Evolutionary conservation across 1,140 invertebrate genomes (phyloP).

Genomic region (Aethina tumida): DNA sequence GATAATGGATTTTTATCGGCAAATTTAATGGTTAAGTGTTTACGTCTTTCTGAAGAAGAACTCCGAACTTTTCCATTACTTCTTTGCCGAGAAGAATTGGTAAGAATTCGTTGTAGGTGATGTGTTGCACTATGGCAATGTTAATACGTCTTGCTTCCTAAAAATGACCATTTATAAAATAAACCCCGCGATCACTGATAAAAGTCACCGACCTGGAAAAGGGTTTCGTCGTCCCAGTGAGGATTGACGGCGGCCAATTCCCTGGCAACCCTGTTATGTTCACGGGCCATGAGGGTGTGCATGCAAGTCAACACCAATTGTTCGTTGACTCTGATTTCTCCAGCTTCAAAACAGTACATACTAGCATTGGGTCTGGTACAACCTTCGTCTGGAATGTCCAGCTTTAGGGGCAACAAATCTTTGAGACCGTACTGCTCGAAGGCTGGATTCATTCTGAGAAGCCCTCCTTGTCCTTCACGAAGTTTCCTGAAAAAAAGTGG

Average conservation of each 20-base stretch:
- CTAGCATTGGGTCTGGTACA: slow-evolving; percentile 78
- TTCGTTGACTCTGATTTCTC: slow-evolving; percentile 90
- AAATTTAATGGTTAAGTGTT: slow-evolving; percentile 15
- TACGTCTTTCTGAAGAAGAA: slow-evolving; percentile 73
- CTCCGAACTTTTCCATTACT: slow-evolving; percentile 83
- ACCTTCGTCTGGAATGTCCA: slow-evolving; percentile 86
- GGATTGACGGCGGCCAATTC: slow-evolving; percentile 72
- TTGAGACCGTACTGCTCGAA: slow-evolving; percentile 81
- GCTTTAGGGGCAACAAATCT: slow-evolving; percentile 79
- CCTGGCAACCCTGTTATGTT: slow-evolving; percentile 78
- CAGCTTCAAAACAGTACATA: slow-evolving; percentile 87
- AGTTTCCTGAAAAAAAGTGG: slow-evolving; percentile 52
- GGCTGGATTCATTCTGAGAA: slow-evolving; percentile 78
- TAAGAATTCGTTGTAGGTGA: slow-evolving; percentile 90
- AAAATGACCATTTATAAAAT: no score
- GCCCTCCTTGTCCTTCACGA: slow-evolving; percentile 64
- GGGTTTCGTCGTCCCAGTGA: slow-evolving; percentile 89
- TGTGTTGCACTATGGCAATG: slow-evolving; percentile 84
- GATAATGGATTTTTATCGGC: neutral
- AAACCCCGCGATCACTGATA: no score
- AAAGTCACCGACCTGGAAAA: no score
- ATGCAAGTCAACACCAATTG: slow-evolving; percentile 83
- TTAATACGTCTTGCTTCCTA: slow-evolving; percentile 79
- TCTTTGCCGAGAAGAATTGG: slow-evolving; percentile 89
- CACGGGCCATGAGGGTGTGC: slow-evolving; percentile 81